Evolutionary conservation across 2,113 vertebrate species (phyloP), one percentile per base, ranked within the genome.

Genomic region (Cottus gobio): DNA sequence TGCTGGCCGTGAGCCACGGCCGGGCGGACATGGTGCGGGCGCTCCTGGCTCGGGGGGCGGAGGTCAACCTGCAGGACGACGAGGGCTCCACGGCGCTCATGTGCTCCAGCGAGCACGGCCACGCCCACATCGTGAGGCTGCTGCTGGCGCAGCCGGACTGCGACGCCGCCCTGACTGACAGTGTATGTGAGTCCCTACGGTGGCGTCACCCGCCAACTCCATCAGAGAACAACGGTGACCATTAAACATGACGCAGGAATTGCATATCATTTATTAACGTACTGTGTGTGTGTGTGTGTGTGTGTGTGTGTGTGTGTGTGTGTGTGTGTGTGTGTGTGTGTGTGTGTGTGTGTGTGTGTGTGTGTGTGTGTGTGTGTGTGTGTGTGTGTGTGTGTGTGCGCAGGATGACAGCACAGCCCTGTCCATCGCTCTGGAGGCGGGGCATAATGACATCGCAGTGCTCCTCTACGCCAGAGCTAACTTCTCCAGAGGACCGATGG

Each of bases 11-110:
- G 88, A 99, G 98, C 80, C 98, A 99, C 0, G 97, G 98, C 6
- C 91, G 97, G 65, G 95, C 96, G 90, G 97, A 97, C 92, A 98
- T 99, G 97, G 98, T 98, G 37, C 96, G 93, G 91, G 95, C 96
- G 16, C 96, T 99, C 16, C 90, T 99, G 92, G 96, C 92, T 34
- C 97, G 95, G 54, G 96, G 97, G 37, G 97, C 97, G 0, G 95
- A 97, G 1, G 97, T 99, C 86, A 99, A 98, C 76, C 94, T 97
- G 71, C 97, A 97, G 91, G 98, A 99, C 0, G 97, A 99, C 0
- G 97, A 99, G 89, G 98, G 98, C 67, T 99, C 98, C 58, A 98
- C 97, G 0, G 97, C 98, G 6, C 93, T 99, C 78, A 99, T 99
- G 98, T 99, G 98, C 7, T 97, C 98, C 24, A 98, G 98, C 60